phyloP scores from a whole-genome alignment of 2,797 vertebrate genomes.

The Bradypodion pumilum region DNA sequence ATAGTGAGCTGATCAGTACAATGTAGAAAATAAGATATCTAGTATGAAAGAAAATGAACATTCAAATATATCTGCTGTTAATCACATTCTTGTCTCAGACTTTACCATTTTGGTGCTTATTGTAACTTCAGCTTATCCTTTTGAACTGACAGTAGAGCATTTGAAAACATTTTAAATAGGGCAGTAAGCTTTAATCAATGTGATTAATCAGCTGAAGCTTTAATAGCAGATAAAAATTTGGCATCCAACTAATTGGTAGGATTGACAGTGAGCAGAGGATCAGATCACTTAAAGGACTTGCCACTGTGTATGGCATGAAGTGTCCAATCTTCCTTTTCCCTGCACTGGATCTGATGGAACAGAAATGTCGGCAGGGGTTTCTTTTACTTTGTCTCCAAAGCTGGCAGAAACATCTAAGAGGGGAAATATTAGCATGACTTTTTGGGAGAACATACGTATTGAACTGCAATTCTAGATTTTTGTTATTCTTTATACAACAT shows the following conservation, averaged over 20 bases:
- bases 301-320: neutral
- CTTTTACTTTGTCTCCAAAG: neutral
- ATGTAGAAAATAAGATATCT: slow-evolving; percentile 48
- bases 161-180: slow-evolving; percentile 41
- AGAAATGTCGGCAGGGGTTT: neutral
- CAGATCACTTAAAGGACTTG: neutral
- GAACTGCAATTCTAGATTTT: slow-evolving; percentile 2
- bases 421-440: neutral
- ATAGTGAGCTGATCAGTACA: slow-evolving; percentile 10
- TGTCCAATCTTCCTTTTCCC: neutral
- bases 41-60: slow-evolving; percentile 32
- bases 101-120: slow-evolving; percentile 38
- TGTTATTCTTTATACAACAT: neutral
- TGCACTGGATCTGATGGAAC: neutral
- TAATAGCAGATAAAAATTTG: slow-evolving; percentile 24
- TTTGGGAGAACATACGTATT: slow-evolving; percentile 7
- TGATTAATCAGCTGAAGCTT: slow-evolving; percentile 32
- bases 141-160: slow-evolving; percentile 12
- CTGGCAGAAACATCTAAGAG: neutral
- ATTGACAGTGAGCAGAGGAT: slow-evolving; percentile 14
- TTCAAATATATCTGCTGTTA: slow-evolving; percentile 47
- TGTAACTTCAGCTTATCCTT: slow-evolving; percentile 42
- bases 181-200: slow-evolving; percentile 16
- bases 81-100: slow-evolving; percentile 27
- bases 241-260: slow-evolving; percentile 2